A percentile compares a stretch with the other conserved stretches of the same genome.
phyloP scores from a whole-genome alignment of 2,113 vertebrate species.

The Salvator merianae region DNA sequence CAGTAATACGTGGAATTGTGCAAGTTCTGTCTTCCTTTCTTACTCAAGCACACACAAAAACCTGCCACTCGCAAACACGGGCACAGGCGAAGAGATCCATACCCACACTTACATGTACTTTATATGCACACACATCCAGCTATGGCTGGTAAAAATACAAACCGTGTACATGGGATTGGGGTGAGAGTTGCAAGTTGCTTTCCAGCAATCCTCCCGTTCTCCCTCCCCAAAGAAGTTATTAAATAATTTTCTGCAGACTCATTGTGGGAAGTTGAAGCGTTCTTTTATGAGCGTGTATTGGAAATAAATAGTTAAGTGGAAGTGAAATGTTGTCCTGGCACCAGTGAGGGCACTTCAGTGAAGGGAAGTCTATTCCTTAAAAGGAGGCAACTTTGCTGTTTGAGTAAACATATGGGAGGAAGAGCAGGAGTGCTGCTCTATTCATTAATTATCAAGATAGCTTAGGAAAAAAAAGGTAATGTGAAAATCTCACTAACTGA shows the following conservation, averaged over 20 bases:
- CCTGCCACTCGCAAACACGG: no score
- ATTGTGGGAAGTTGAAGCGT: background rate
- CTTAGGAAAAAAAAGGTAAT: no score
- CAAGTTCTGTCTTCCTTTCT: no score
- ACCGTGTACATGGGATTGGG: background rate
- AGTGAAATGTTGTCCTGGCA: background rate
- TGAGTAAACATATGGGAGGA: background rate
- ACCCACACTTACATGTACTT: no score
- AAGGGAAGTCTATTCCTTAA: background rate
- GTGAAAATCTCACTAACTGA: background rate
- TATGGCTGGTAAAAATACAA: background rate
- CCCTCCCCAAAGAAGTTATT: background rate
- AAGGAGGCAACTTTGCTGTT: background rate
- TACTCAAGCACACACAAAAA: background rate
- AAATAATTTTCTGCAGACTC: background rate
- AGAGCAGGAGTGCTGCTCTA: background rate
- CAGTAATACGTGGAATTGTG: background rate
- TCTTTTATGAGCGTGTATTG: background rate
- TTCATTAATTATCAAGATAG: background rate
- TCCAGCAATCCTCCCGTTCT: background rate
- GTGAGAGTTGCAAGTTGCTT: background rate
- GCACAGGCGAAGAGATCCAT: no score
- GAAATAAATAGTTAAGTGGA: background rate
- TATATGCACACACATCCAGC: background rate
- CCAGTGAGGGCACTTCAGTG: background rate